Evolutionary conservation across 2,888 invertebrate genomes (phyloP), one percentile per base, ranked within the genome.

Genomic region (Chesias legatella): DNA sequence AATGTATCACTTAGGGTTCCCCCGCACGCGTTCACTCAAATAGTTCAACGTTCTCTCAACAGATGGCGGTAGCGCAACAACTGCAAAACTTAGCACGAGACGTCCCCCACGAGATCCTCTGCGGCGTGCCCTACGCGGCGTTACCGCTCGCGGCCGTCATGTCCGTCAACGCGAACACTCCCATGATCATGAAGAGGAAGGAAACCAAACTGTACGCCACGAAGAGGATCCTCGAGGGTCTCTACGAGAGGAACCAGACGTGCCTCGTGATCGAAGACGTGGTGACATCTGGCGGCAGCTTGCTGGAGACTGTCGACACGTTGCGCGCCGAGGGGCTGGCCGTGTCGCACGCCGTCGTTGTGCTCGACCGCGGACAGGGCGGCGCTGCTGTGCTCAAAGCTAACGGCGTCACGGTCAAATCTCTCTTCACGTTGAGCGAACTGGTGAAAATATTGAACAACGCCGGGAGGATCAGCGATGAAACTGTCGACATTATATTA

Each of bases 51-150:
- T 10, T 29, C 33, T 21, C 13, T 23, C 35, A 45, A 43, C 76
- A 85, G 85, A 63, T 70, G 58, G 73, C 82, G 20, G 73, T 85
- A 33, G 68, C 79, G 1, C 52, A 66, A 37, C 77, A 79, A 36
- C 58, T 86, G 11, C 68, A 79, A 42, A 60, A 59, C 5, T 45
- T 85, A 13, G 73, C 84, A 1, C 56, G 59, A 0, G 69, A 68
- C 48, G 73, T 81, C 48, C 45, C 66, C 26, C 88, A 90, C 54
- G 91, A 94, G 52, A 90, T 94, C 38, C 84, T 98, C n/a, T 98
- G 98, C 75, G 98, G 98, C 7, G 98, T 98, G 0, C 99, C 99
- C 0, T 99, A 99, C 69, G 98, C 98, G 6, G 99, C 99, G 1
- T 83, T 99, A 7, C 98, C 99, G 0, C 90, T 99, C 40, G 96